A percentile compares a stretch with the other conserved stretches of the same genome.
Conservation (phyloP, 2,797 vertebrate genomes). For the Acanthurus lineatus region DNA sequence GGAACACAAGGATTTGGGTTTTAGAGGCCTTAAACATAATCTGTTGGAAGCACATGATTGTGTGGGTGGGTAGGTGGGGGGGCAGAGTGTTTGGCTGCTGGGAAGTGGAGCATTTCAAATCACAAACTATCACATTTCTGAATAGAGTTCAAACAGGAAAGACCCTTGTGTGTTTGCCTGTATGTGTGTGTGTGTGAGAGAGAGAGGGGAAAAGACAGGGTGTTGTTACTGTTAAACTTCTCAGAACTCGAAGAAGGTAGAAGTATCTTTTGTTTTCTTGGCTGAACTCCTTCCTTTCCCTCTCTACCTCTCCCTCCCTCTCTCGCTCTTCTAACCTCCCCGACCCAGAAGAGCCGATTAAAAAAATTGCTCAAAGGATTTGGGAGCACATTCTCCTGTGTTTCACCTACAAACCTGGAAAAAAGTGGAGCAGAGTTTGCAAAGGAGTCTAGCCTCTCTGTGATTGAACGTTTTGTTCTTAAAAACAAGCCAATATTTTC, state of each 20-base stretch:
- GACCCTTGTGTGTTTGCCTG: slow-evolving; percentile 26
- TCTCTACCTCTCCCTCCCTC: slow-evolving; percentile 8
- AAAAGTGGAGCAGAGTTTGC: slow-evolving; percentile 58
- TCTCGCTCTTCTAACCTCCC: slow-evolving; percentile 11
- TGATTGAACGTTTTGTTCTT: slow-evolving; percentile 54
- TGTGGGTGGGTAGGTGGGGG: slow-evolving; percentile 7
- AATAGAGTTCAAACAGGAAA: slow-evolving; percentile 69
- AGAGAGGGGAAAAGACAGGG: not conserved
- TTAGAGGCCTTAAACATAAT: slow-evolving; percentile 54
- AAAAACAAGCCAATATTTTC: slow-evolving; percentile 51
- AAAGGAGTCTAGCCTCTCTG: slow-evolving; percentile 19
- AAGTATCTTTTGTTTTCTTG: slow-evolving; percentile 66
- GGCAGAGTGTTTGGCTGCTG: slow-evolving; percentile 48
- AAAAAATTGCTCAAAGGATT: slow-evolving; percentile 69
- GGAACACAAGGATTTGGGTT: slow-evolving; percentile 42
- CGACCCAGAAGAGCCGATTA: slow-evolving; percentile 69
- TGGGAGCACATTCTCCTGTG: slow-evolving; percentile 59
- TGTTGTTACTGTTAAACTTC: slow-evolving; percentile 49
- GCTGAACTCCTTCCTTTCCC: slow-evolving; percentile 53
- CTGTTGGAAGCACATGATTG: slow-evolving; percentile 58
- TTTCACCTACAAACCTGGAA: slow-evolving; percentile 65
- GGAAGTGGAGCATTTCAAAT: slow-evolving; percentile 68
- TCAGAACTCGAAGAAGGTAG: slow-evolving; percentile 63
- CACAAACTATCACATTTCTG: slow-evolving; percentile 68
- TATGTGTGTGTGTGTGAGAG: slow-evolving; percentile 15